Evolutionary conservation across 2,113 vertebrate species (phyloP).

Genomic region (Sylvia atricapilla): DNA sequence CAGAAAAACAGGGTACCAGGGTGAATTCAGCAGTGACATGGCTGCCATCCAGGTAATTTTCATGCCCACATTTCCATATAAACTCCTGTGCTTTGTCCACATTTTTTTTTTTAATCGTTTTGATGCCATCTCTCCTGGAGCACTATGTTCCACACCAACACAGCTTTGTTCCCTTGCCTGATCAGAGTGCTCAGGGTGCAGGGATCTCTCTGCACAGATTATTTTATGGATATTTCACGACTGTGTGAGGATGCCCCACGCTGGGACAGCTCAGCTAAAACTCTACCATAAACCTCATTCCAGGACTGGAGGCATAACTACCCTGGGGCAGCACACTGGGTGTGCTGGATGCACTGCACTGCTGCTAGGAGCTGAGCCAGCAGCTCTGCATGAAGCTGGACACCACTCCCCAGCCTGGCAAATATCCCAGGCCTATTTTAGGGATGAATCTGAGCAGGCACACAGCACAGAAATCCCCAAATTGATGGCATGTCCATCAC

Average conservation of each 20-base stretch:
- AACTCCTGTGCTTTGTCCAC: not conserved
- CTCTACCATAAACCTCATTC: not conserved
- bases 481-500: rapidly evolving
- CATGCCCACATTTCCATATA: not conserved
- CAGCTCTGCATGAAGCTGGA: not conserved
- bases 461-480: not conserved
- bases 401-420: not conserved
- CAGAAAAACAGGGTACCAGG: not conserved
- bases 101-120: not conserved
- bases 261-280: not conserved
- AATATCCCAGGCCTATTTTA: not conserved
- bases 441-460: not conserved
- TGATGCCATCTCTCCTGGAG: not conserved
- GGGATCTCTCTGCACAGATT: not conserved
- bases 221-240: not conserved
- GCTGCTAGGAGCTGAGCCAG: not conserved
- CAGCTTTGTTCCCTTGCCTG: not conserved
- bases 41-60: not conserved
- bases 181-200: not conserved
- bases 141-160: not conserved
- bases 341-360: not conserved
- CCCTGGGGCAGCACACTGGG: not conserved
- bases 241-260: not conserved
- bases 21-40: not conserved
- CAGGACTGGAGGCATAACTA: not conserved